Evolutionary conservation across 2,797 vertebrate species (phyloP), one percentile per base, ranked within the genome.

Genomic region (Bradypodion ventrale): DNA sequence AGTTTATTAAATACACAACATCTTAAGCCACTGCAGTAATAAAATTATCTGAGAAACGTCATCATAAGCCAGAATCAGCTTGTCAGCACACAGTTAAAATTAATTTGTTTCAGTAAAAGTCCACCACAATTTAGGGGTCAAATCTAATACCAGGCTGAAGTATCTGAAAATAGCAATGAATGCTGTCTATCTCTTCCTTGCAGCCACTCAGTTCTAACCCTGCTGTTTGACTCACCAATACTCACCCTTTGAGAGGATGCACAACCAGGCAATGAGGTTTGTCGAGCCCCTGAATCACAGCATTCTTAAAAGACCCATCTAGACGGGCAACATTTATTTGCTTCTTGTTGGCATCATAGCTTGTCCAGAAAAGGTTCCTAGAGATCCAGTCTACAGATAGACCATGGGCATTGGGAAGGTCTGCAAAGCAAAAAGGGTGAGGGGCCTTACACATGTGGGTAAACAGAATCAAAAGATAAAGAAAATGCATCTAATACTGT

Each of bases 281-380:
- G 90, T 99, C 98, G 92, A 99, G 94, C 10, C 98, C 98, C 94
- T 99, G 98, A 85, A 99, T 97, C 85, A 99, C 97, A 0, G 98
- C 98, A 0, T 99, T 99, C 94, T 99, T 99, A 93, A 99, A 99
- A 85, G 98, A 99, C 59, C 98, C 98, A 0, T 99, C 98, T 85
- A 99, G 96, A 72, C 98, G 94, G 63, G 98, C 98, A 88, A 99
- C 98, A 0, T 99, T 99, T 90, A 99, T 99, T 94, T 99, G 98
- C 93, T 98, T 99, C 95, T 98, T 99, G 93, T 98, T 98, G 89
- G 97, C 96, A 0, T 99, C 98, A 0, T 99, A 99, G 94, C 98
- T 99, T 46, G 98, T 99, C 98, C 98, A 99, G 95, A 98, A 99
- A 35, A 99, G 97, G 92, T 99, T 99, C 90, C 98, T 96, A 87